These are phyloP conservation scores for Oryctolagus cuniculus DNA, from an alignment of 2,113 vertebrate species.

Conservation along the genomic window DNA sequence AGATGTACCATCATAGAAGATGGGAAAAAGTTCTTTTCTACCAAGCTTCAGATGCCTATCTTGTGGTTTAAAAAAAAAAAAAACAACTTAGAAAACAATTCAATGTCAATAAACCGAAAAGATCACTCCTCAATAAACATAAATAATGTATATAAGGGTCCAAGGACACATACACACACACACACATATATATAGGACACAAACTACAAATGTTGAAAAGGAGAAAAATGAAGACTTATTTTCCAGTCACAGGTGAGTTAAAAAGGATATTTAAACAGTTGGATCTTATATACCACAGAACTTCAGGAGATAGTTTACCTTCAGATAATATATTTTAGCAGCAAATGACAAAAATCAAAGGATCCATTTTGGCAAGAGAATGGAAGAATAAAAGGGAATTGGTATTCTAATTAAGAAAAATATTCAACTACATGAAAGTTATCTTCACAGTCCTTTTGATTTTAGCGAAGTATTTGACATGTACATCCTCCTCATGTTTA, in stretches of 20 bases:
- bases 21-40: conserved; percentile 14
- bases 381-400: conserved; percentile 65
- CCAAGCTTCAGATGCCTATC: conserved; percentile 25
- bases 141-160: conserved; percentile 87
- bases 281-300: conserved; percentile 83
- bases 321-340: conserved; percentile 88
- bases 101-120: conserved; percentile 91
- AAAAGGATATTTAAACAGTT: conserved; percentile 82
- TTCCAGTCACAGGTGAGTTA: conserved; percentile 86
- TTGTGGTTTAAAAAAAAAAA: background rate
- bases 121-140: conserved; percentile 82
- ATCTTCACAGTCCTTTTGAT: conserved; percentile 86
- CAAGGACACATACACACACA: conserved; percentile 78
- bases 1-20: conserved; percentile 16
- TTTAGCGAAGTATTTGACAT: conserved; percentile 84
- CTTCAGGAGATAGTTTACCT: conserved; percentile 86
- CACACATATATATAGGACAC: conserved; percentile 57
- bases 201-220: conserved; percentile 83
- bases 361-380: conserved; percentile 83
- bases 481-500: conserved; percentile 76
- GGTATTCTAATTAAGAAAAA: conserved; percentile 72
- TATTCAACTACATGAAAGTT: conserved; percentile 83
- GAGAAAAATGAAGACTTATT: conserved; percentile 92
- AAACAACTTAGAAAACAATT: conserved; percentile 28
- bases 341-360: conserved; percentile 87